Conservation (phyloP, 1,140 invertebrate genomes). For the Ruditapes philippinarum region DNA sequence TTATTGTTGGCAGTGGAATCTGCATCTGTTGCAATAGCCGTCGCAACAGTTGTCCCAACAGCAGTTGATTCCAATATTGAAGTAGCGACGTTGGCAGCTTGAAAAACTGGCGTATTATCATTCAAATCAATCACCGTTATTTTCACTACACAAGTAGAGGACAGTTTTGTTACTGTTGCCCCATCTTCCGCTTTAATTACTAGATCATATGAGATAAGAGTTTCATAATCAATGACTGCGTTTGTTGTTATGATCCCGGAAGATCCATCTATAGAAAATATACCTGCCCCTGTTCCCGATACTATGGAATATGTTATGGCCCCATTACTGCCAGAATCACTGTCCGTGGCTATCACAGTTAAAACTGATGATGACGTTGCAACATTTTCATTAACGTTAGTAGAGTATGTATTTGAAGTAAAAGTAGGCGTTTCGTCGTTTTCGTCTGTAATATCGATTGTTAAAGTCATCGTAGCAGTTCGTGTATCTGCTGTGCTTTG, state of each 20-base stretch:
- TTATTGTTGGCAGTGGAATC: constrained; percentile 58
- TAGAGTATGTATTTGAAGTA: constrained; percentile 47
- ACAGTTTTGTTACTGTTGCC: not conserved
- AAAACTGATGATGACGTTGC: not conserved
- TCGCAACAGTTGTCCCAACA: constrained; percentile 38
- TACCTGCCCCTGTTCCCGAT: constrained; percentile 58
- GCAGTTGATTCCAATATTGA: constrained; percentile 40
- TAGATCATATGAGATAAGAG: constrained; percentile 52
- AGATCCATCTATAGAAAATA: constrained; percentile 45
- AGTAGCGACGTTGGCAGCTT: constrained; percentile 43
- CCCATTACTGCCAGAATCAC: constrained; percentile 70
- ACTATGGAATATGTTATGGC: constrained; percentile 56
- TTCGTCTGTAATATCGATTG: constrained; percentile 89
- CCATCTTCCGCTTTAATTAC: constrained; percentile 65
- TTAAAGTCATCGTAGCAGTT: constrained; percentile 68
- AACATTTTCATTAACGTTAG: constrained; percentile 63
- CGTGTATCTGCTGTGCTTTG: constrained; percentile 42
- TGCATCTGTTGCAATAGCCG: constrained; percentile 39
- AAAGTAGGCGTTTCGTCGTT: constrained; percentile 90
- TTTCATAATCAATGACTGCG: constrained; percentile 62
- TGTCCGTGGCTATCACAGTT: constrained; percentile 64
- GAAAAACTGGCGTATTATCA: constrained; percentile 58
- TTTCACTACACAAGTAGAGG: constrained; percentile 55
- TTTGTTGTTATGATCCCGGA: constrained; percentile 48
- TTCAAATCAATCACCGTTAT: constrained; percentile 67